Evolutionary conservation across 2,888 invertebrate genomes (phyloP).

Genomic region (Conomelus anceps): DNA sequence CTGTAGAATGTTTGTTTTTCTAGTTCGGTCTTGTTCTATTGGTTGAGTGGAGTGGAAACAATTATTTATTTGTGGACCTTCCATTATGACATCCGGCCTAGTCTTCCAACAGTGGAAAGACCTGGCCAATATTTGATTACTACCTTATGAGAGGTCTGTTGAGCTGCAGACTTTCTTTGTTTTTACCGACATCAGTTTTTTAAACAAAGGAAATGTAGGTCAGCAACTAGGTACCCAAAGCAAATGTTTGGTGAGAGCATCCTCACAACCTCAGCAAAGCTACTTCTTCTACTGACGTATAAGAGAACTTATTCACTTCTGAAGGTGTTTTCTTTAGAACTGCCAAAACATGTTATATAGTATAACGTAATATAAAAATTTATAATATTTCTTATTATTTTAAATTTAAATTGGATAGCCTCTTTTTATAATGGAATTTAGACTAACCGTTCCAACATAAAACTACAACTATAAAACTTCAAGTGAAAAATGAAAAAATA

Average conservation of each 20-base stretch:
- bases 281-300: too few relatives aligned
- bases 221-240: background rate
- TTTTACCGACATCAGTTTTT: background rate
- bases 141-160: background rate
- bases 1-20: background rate
- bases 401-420: too few relatives aligned
- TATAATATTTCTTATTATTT: too few relatives aligned
- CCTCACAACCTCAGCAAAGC: background rate
- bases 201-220: background rate
- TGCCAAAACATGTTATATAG: too few relatives aligned
- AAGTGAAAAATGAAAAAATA: too few relatives aligned
- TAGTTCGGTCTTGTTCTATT: background rate
- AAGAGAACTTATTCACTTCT: background rate
- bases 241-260: background rate
- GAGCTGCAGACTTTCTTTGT: background rate
- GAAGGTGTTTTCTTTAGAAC: background rate
- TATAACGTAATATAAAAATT: too few relatives aligned
- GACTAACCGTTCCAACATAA: too few relatives aligned
- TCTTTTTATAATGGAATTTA: too few relatives aligned
- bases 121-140: background rate
- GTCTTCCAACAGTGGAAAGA: background rate
- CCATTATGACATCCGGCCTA: background rate
- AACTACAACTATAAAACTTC: too few relatives aligned
- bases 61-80: background rate
- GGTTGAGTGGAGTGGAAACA: background rate